A percentile compares a stretch with the other conserved stretches of the same genome.
phyloP scores from a whole-genome alignment of 2,888 invertebrate genomes.

The Drosophila borborema region DNA sequence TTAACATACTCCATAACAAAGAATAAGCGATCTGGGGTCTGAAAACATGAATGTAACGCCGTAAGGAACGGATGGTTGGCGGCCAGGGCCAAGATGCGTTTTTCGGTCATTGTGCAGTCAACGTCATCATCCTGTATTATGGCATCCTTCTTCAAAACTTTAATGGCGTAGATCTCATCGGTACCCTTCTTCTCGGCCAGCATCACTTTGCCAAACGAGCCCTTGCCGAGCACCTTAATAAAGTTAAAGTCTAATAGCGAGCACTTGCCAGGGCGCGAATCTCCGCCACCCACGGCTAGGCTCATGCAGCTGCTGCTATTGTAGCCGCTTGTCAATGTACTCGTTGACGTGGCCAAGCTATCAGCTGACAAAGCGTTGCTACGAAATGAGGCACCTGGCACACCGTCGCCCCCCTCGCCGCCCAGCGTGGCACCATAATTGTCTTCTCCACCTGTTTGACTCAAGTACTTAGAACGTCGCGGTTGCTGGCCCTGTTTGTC shows the following conservation, averaged over 20 bases:
- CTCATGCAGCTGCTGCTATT: slow-evolving; percentile 79
- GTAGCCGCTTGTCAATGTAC: slow-evolving; percentile 74
- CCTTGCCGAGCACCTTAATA: slow-evolving; percentile 99
- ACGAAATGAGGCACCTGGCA: slow-evolving; percentile 75
- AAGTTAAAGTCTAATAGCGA: slow-evolving; percentile 96
- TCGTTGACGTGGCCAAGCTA: slow-evolving; percentile 67
- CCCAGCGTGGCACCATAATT: slow-evolving; percentile 85
- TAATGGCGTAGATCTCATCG: slow-evolving; percentile 95
- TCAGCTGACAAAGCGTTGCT: slow-evolving; percentile 76
- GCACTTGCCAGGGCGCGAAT: slow-evolving; percentile 87
- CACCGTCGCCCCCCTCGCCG: slow-evolving; percentile 73
- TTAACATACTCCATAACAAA: slow-evolving; percentile 99
- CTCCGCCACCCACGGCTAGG: slow-evolving; percentile 71
- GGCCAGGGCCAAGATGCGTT: slow-evolving; percentile 97
- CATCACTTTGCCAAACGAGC: slow-evolving; percentile 99
- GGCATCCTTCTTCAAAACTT: slow-evolving; percentile 98
- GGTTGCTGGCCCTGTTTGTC: slow-evolving; percentile 91
- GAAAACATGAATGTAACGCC: slow-evolving; percentile 98
- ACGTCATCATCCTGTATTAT: slow-evolving; percentile 99
- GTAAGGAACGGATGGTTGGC: slow-evolving; percentile 99
- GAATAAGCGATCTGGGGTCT: slow-evolving; percentile 97
- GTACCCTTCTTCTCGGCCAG: slow-evolving; percentile 96
- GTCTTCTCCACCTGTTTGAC: slow-evolving; percentile 85
- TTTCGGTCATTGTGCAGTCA: slow-evolving; percentile 99
- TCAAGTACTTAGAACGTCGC: slow-evolving; percentile 87